phyloP scores from a whole-genome alignment of 2,888 invertebrate species.

The Cacoxenus indagator region DNA sequence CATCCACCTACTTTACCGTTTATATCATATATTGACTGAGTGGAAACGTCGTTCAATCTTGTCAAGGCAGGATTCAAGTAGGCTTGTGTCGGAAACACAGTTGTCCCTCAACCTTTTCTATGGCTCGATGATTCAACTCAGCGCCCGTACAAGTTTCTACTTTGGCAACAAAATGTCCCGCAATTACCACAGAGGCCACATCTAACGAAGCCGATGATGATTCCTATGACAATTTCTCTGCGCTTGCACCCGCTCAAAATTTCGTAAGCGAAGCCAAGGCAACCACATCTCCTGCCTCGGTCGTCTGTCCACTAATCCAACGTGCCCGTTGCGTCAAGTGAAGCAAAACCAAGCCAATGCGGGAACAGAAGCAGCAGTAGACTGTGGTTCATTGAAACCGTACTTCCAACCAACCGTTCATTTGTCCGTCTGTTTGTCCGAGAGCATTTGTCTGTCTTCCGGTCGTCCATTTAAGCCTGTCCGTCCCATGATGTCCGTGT shows the following conservation, averaged over 20 bases:
- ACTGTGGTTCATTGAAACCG: background rate
- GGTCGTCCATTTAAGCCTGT: conserved; percentile 42
- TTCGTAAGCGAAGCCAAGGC: background rate
- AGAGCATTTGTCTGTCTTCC: conserved; percentile 47
- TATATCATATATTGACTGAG: background rate
- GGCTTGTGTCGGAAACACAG: too few relatives aligned
- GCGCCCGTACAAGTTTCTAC: conserved; percentile 31
- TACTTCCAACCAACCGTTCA: too few relatives aligned
- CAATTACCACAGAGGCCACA: conserved; percentile 70
- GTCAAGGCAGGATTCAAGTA: background rate
- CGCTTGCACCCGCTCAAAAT: conserved; percentile 15
- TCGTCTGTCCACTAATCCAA: conserved; percentile 1
- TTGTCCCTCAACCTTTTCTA: too few relatives aligned
- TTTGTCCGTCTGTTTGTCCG: conserved; percentile 21
- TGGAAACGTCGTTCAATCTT: background rate
- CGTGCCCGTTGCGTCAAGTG: conserved; percentile 6
- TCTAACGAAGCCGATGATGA: conserved; percentile 70
- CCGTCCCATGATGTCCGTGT: conserved; percentile 41
- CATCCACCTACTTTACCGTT: background rate
- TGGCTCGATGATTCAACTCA: too few relatives aligned
- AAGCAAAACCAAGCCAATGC: conserved; percentile 17
- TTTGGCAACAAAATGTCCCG: conserved; percentile 68
- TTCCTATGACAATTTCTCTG: conserved; percentile 66
- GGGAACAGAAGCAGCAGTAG: background rate
- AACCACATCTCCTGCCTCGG: conserved; percentile 4